Conservation (phyloP, 2,888 invertebrate genomes). For the Vandiemenella viatica region DNA sequence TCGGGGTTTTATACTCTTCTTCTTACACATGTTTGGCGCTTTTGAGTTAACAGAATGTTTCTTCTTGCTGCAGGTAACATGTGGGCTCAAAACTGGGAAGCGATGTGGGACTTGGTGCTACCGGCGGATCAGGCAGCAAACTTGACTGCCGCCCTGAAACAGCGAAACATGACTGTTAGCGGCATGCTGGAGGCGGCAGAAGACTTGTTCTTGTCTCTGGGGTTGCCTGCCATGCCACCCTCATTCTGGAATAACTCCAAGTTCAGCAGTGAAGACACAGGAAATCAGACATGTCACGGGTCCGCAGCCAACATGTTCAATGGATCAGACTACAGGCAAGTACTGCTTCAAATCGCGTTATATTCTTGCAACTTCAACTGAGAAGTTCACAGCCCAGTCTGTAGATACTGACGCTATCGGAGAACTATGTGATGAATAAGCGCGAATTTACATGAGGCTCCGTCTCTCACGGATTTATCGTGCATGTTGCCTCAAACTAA, state of each 20-base stretch:
- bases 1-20: no score
- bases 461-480: no score
- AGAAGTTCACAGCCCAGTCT: no score
- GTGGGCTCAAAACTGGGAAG: constrained; percentile 29
- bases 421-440: no score
- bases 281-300: constrained; percentile 42
- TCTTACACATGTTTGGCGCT: no score
- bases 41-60: no score
- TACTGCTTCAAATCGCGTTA: not conserved
- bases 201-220: constrained; percentile 50
- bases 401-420: no score
- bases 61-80: constrained; percentile 25
- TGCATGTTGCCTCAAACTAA: no score
- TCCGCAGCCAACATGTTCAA: constrained; percentile 57
- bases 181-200: constrained; percentile 48
- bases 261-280: constrained; percentile 11
- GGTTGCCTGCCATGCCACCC: constrained; percentile 42
- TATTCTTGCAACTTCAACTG: no score
- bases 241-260: constrained; percentile 44
- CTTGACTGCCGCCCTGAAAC: constrained; percentile 35
- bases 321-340: constrained; percentile 47
- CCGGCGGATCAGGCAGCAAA: constrained; percentile 23
- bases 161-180: constrained; percentile 26
- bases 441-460: no score
- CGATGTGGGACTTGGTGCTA: constrained; percentile 23